Percentiles rank a stretch among this genome's conserved stretches.
Evolutionary conservation across 2,113 vertebrate genomes (phyloP).

Genomic region (Cyanocitta stelleri): DNA sequence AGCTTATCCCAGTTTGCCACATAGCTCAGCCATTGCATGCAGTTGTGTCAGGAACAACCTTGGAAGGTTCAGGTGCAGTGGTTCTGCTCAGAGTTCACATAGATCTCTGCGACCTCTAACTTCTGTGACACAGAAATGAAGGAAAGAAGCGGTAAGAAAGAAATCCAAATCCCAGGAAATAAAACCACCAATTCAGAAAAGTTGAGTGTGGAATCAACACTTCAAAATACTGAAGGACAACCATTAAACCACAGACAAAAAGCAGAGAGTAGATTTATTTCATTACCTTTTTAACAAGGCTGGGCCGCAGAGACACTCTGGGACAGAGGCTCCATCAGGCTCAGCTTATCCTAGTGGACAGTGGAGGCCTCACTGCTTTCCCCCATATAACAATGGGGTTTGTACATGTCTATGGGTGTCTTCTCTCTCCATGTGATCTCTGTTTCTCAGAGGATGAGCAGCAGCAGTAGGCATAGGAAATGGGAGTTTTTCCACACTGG

Average conservation of each 20-base stretch:
- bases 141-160: not conserved
- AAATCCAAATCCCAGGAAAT: not conserved
- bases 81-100: not conserved
- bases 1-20: not conserved
- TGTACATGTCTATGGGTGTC: not conserved
- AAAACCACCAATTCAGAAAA: not conserved
- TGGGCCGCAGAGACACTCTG: rapidly evolving
- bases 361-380: not conserved
- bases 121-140: not conserved
- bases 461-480: not conserved
- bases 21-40: not conserved
- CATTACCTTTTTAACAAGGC: not conserved
- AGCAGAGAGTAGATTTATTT: not conserved
- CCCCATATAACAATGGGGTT: not conserved
- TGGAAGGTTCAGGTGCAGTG: not conserved
- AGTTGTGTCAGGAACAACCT: rapidly evolving
- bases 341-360: not conserved
- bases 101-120: rapidly evolving
- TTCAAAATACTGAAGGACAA: not conserved
- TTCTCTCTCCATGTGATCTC: not conserved
- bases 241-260: not conserved
- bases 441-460: not conserved
- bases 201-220: not conserved
- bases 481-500: not conserved
- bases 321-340: no score